phyloP scores from a whole-genome alignment of 2,113 vertebrate species.

The Sphaerodactylus townsendi region DNA sequence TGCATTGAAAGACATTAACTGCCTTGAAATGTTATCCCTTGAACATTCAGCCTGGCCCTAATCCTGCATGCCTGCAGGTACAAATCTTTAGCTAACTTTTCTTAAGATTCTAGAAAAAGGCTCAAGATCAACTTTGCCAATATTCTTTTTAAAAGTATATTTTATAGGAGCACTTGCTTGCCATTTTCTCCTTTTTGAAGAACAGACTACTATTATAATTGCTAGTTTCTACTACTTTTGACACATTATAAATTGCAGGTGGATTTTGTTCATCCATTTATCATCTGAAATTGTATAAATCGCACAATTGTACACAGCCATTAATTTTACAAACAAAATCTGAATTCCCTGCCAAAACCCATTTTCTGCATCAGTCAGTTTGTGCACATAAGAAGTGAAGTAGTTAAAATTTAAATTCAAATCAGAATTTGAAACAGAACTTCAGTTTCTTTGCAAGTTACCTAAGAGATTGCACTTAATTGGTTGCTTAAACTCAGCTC shows the following conservation, averaged over 20 bases:
- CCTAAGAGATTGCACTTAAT: neutral
- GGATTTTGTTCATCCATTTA: neutral
- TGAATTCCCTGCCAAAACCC: neutral
- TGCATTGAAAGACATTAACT: neutral
- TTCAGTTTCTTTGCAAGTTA: neutral
- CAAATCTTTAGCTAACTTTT: neutral
- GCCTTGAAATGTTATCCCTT: neutral
- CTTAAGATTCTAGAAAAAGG: neutral
- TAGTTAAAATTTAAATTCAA: neutral
- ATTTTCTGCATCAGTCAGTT: neutral
- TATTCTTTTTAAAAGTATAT: neutral
- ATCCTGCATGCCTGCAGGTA: neutral
- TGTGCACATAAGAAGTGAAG: neutral
- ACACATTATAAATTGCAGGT: neutral
- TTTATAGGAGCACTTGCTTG: neutral
- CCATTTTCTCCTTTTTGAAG: neutral
- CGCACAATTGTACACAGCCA: neutral
- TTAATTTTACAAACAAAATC: neutral
- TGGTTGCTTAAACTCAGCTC: neutral
- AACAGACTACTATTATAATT: neutral
- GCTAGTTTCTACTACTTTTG: neutral
- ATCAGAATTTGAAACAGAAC: neutral
- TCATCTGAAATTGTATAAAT: neutral
- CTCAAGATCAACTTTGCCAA: neutral
- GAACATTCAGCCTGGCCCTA: neutral